Evolutionary conservation across 2,113 vertebrate genomes (phyloP).

Genomic region (Rhinolophus ferrumequinum): DNA sequence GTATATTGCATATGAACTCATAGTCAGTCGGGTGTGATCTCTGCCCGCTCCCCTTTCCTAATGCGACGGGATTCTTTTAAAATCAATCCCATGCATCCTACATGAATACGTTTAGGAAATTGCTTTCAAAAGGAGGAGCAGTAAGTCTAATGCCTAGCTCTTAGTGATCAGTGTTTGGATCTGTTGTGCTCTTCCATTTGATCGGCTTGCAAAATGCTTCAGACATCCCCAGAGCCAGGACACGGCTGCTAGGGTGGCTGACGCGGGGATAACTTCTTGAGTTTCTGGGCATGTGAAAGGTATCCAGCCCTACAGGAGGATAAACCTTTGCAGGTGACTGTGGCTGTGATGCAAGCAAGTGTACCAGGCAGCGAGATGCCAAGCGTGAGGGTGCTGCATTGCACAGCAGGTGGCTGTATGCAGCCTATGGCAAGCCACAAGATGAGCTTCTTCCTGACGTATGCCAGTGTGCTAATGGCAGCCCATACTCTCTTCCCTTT

Average conservation of each 20-base stretch:
- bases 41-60: not conserved
- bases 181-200: not conserved
- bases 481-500: not conserved
- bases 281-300: not conserved
- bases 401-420: not conserved
- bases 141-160: not conserved
- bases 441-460: not conserved
- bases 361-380: not conserved
- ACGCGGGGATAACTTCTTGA: not conserved
- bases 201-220: not conserved
- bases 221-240: not conserved
- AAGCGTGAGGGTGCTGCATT: not conserved
- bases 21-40: not conserved
- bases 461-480: not conserved
- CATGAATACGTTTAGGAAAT: not conserved
- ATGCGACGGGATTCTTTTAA: not conserved
- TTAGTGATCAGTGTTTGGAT: not conserved
- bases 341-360: not conserved
- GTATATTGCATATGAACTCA: not conserved
- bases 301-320: not conserved
- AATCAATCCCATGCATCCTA: not conserved
- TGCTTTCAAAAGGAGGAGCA: not conserved
- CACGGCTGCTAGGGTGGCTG: not conserved
- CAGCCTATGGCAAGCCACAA: not conserved
- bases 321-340: not conserved